Base-by-base conservation (phyloP, 2,888 invertebrate species). In the Sisyra nigra region DNA sequence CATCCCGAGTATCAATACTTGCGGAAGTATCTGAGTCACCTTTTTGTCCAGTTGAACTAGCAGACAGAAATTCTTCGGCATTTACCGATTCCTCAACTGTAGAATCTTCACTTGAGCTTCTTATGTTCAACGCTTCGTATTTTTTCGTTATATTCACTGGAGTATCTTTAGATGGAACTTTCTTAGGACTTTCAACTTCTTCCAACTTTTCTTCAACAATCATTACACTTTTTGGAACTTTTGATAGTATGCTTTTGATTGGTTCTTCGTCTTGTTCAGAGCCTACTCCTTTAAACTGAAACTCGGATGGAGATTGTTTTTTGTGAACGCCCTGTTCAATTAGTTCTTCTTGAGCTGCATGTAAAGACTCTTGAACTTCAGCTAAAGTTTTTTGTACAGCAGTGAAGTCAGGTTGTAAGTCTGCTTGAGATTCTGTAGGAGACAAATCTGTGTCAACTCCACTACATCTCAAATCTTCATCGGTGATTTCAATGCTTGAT, bases 261-360 rank as follows among this genome's bases (percentile, higher is more conserved):
- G 17, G 37, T 42, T 52, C 50, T 47, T 50, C 51, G 43, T 48
- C 39, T 41, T 66, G 63, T 3, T 60, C 56, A 48, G 67, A 65
- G 15, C 71, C 65, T 38, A 72, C 61, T 55, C 75, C 60, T 58
- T 75, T 78, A 44, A 81, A 77, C 54, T 80, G 78, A 53, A 81
- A 81, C 56, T 81, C 80, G 2, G 79, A 79, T 3, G 80, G 79
- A 1, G 80, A 79, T 50, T 80, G 76, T 52, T 80, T 78, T 56
- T 71, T 71, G 48, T 71, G 68, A 2, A 55, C 52, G 13, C 43
- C 37, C 31, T 30, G 29, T 53, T 74, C 76, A 44, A 79, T 76
- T 5, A 80, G 68, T 60, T 78, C 78, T 50, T 70, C 76, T 58
- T 76, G 77, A 1, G 77, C 77, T 36, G 76, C 74, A 61, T 80